Conservation (phyloP, 2,888 invertebrate genomes). For the Watsonalla cultraria region DNA sequence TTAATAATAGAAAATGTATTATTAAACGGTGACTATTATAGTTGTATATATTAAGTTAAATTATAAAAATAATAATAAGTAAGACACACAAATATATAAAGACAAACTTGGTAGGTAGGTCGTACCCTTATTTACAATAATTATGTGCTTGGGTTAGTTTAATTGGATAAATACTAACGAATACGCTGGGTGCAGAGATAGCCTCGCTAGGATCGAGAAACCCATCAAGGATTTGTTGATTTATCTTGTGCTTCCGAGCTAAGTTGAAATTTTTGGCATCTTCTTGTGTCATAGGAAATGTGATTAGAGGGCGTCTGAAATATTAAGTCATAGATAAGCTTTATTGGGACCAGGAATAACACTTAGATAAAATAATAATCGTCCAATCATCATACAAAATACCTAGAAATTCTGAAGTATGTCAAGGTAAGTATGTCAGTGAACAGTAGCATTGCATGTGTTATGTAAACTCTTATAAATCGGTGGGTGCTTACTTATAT, state of each 20-base stretch:
- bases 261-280: constrained; percentile 51
- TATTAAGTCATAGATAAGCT: background rate
- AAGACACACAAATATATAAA: too few relatives aligned
- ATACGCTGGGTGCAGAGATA: constrained; percentile 61
- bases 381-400: too few relatives aligned
- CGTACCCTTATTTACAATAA: too few relatives aligned
- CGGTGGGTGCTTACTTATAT: background rate
- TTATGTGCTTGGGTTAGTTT: too few relatives aligned
- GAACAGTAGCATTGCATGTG: too few relatives aligned
- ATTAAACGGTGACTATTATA: background rate
- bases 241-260: constrained; percentile 58
- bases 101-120: too few relatives aligned
- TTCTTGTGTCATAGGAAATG: constrained; percentile 67
- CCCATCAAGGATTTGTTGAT: constrained; percentile 68
- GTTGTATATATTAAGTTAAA: too few relatives aligned
- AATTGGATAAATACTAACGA: constrained; percentile 44
- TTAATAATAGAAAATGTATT: constrained; percentile 3
- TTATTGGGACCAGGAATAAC: background rate
- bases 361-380: background rate
- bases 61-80: too few relatives aligned
- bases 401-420: too few relatives aligned
- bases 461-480: too few relatives aligned
- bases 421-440: too few relatives aligned
- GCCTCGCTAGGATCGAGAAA: constrained; percentile 53
- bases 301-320: constrained; percentile 60